phyloP scores from a whole-genome alignment of 2,113 vertebrate species.

The Cavia porcellus region DNA sequence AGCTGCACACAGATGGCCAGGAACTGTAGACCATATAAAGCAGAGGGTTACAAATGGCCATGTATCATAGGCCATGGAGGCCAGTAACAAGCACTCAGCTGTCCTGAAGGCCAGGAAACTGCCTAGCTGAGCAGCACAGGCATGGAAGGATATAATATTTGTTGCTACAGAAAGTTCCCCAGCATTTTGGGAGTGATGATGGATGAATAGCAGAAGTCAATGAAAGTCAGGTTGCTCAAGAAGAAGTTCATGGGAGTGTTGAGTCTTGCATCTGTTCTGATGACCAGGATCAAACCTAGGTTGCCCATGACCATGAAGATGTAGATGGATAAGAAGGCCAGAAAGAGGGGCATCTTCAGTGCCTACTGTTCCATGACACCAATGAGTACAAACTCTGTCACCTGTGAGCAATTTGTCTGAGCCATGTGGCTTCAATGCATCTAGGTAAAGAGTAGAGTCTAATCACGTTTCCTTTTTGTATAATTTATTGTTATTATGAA shows the following conservation, averaged over 20 bases:
- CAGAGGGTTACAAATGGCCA: constrained; percentile 78
- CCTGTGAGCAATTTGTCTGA: constrained; percentile 48
- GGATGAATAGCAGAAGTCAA: constrained; percentile 71
- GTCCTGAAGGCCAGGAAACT: constrained; percentile 63
- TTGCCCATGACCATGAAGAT: constrained; percentile 58
- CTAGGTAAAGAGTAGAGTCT: neutral
- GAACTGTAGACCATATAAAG: constrained; percentile 68
- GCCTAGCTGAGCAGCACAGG: constrained; percentile 75
- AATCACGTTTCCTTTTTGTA: neutral
- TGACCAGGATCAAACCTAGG: constrained; percentile 65
- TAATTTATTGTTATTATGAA: neutral
- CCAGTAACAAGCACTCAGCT: constrained; percentile 55
- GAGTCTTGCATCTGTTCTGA: constrained; percentile 62
- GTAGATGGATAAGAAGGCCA: constrained; percentile 58
- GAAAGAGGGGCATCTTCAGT: constrained; percentile 64
- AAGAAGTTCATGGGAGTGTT: constrained; percentile 75
- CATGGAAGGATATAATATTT: constrained; percentile 70
- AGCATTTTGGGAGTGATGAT: constrained; percentile 75
- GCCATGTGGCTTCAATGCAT: neutral
- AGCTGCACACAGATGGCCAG: constrained; percentile 61
- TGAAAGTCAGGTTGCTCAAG: constrained; percentile 73
- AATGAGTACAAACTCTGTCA: constrained; percentile 48
- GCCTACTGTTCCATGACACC: constrained; percentile 36
- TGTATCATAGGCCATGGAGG: constrained; percentile 77
- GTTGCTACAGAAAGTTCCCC: constrained; percentile 63